Percentiles rank a stretch among this genome's conserved stretches.
Conservation (phyloP, 2,888 invertebrate species). For the Heliothis peltigera region DNA sequence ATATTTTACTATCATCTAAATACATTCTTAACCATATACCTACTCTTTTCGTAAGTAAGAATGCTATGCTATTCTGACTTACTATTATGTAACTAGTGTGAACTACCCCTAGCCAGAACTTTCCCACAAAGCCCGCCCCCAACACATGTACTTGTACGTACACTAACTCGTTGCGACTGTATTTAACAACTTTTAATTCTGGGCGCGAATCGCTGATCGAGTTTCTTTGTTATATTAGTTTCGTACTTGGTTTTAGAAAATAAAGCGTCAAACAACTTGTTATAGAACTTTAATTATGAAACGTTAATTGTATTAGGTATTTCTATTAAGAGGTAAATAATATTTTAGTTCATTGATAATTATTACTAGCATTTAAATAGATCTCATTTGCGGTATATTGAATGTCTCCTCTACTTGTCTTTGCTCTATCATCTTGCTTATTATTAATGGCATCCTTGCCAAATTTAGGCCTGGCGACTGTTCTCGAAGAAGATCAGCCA, state of each 20-base stretch:
- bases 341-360: no score
- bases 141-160: slow-evolving; percentile 41
- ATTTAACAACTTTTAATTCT: slow-evolving; percentile 70
- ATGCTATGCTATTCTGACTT: no score
- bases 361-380: no score
- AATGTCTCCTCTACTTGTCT: no score
- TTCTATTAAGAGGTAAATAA: neutral
- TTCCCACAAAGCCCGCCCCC: slow-evolving; percentile 33
- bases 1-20: no score
- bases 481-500: no score
- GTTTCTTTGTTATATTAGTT: slow-evolving; percentile 60
- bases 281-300: slow-evolving; percentile 3
- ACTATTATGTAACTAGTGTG: neutral
- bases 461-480: no score
- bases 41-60: no score
- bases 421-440: no score
- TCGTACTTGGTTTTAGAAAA: slow-evolving; percentile 32
- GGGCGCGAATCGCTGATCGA: slow-evolving; percentile 65
- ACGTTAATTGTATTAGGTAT: slow-evolving; percentile 3
- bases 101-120: slow-evolving; percentile 7
- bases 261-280: slow-evolving; percentile 15
- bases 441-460: no score
- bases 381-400: no score
- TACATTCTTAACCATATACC: no score
- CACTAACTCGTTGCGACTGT: slow-evolving; percentile 65